Conservation (phyloP, 2,888 invertebrate genomes). For the Mermis nigrescens region DNA sequence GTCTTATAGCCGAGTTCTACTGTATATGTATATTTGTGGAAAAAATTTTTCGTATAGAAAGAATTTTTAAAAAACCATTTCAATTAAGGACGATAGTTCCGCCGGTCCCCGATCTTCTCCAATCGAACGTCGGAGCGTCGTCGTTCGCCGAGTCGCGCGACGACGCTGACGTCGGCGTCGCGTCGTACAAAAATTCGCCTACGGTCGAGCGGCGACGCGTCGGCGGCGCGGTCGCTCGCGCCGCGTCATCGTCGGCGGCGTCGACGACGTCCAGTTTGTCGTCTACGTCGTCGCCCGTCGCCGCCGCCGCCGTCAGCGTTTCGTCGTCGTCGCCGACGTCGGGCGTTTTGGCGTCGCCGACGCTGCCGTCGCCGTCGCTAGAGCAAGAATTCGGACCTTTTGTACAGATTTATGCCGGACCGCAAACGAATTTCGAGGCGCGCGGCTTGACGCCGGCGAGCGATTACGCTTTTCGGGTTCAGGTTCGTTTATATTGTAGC, state of each 20-base stretch:
- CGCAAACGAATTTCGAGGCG: slow-evolving; percentile 42
- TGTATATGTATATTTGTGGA: too few relatives aligned
- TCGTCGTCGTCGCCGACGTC: background rate
- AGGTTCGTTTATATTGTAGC: slow-evolving; percentile 31
- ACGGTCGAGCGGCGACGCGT: background rate
- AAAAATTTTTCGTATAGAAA: too few relatives aligned
- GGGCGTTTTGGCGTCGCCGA: background rate
- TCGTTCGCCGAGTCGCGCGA: too few relatives aligned
- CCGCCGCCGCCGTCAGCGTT: background rate
- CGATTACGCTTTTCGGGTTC: slow-evolving; percentile 56
- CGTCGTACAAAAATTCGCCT: too few relatives aligned
- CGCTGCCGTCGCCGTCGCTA: slow-evolving; percentile 9
- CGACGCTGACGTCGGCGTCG: too few relatives aligned
- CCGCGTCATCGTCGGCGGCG: background rate
- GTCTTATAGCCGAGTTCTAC: too few relatives aligned
- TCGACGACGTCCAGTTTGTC: background rate
- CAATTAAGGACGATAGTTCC: background rate
- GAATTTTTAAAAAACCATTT: too few relatives aligned
- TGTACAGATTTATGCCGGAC: slow-evolving; percentile 11
- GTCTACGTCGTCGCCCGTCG: background rate
- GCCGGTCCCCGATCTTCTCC: background rate
- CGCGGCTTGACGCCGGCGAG: slow-evolving; percentile 56
- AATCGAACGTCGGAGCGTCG: too few relatives aligned
- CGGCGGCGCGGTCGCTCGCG: background rate
- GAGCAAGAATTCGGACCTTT: slow-evolving; percentile 1